Evolutionary conservation across 2,888 invertebrate genomes (phyloP), one percentile per base, ranked within the genome.

Genomic region (Drosophila birchii): DNA sequence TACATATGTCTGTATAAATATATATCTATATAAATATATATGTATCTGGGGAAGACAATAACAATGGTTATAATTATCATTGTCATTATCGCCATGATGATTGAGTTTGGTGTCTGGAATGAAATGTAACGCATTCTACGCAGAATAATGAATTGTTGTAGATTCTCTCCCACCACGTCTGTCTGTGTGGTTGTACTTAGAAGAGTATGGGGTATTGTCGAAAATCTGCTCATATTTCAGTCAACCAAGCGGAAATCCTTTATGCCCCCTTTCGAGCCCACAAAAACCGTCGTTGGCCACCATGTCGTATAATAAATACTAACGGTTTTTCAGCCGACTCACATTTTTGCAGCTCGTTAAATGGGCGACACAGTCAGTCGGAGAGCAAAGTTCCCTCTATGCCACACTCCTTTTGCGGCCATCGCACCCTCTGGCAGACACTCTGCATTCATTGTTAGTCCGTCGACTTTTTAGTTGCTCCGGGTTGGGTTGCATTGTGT

Each of bases 171-270:
- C 0, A 26, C 34, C 4, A 32, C 9, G 34, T 36, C 14, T 29
- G n/a, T 18, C 26, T 29, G 16, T 20, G 39, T 45, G 60, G 20
- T 16, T 69, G 59, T 55, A 34, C 29, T 29, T 29, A 29, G 29
- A 59, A 54, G 18, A 54, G 59, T 45, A 63, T 34, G 11, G 75
- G 75, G 70, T 64, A 79, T 63, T 79, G 78, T 75, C 80, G 69
- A 67, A 78, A 86, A 80, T 80, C 78, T 80, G 76, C 89, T 86
- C 89, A 86, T 86, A 86, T 89, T 86, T 88, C 89, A 89, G 75
- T 80, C 86, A 89, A 67, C 86, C 77, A 88, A 86, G 88, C 89
- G 86, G 89, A 86, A 86, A 86, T 86, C 89, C 86, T 86, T 88
- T 79, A 68, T 74, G 51, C 81, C 67, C 45, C 61, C 18, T 18